Evolutionary conservation across 2,888 invertebrate genomes (phyloP).

Genomic region (Drosophila subquinaria): DNA sequence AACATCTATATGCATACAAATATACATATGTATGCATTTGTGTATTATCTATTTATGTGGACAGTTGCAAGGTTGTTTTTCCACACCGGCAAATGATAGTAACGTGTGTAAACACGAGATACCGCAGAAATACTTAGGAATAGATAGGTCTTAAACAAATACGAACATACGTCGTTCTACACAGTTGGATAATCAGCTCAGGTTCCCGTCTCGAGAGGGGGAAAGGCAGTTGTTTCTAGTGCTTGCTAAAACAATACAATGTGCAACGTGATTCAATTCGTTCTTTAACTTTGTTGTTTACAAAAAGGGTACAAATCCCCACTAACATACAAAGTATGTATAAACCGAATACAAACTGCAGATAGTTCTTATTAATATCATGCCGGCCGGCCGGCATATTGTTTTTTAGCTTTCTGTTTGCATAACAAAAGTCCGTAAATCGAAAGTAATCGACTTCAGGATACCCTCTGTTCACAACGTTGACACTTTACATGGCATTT

Average conservation of each 20-base stretch:
- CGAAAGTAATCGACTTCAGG: background rate
- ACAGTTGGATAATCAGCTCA: constrained; percentile 42
- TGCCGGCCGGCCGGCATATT: constrained; percentile 43
- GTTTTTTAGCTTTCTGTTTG: constrained; percentile 4
- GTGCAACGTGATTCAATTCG: constrained; percentile 34
- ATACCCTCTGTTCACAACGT: background rate
- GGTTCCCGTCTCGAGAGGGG: constrained; percentile 6
- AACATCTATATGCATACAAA: too few species aligned
- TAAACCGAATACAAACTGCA: constrained; percentile 2
- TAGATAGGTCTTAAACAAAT: constrained; percentile 4
- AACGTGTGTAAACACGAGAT: constrained; percentile 42
- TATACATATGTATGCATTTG: constrained; percentile 2
- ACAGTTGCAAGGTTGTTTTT: constrained; percentile 41
- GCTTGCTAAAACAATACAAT: constrained; percentile 4
- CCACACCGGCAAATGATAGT: constrained; percentile 28
- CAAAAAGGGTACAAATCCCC: background rate
- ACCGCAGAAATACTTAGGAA: constrained; percentile 21
- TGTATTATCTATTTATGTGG: constrained; percentile 13
- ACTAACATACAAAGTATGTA: constrained; percentile 1
- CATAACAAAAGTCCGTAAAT: background rate
- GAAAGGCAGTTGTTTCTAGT: background rate
- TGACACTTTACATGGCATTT: too few species aligned
- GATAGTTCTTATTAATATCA: constrained; percentile 4
- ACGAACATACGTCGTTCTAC: constrained; percentile 5
- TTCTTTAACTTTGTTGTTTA: constrained; percentile 14